These are phyloP conservation scores for Cardiocondyla obscurior DNA, from an alignment of 1,140 invertebrate species.

Conservation along the genomic window DNA sequence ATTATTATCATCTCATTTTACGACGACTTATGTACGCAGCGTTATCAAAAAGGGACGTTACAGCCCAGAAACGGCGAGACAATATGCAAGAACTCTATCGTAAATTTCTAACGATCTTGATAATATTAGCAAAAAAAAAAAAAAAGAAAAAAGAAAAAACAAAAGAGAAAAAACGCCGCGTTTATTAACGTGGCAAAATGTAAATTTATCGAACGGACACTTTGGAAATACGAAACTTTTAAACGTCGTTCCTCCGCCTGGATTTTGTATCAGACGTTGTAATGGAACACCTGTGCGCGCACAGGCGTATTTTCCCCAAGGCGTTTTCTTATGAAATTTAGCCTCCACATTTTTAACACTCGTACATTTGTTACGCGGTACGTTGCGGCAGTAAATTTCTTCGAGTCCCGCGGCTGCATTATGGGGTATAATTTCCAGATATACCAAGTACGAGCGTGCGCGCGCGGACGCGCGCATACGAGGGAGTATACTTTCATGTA, in stretches of 20 bases:
- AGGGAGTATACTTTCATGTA: conserved; percentile 34
- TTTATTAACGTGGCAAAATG: conserved; percentile 13
- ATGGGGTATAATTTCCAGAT: conserved; percentile 54
- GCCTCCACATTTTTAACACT: conserved; percentile 46
- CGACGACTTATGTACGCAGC: conserved; percentile 32
- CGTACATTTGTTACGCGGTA: conserved; percentile 51
- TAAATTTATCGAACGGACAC: conserved; percentile 1
- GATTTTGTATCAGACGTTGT: conserved; percentile 6
- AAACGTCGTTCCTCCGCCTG: not conserved
- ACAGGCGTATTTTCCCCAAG: conserved; percentile 28
- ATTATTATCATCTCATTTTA: conserved; percentile 69
- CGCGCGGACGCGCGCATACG: not conserved
- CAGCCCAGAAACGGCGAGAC: not conserved
- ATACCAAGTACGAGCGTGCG: too few relatives aligned
- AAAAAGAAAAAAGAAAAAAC: not conserved
- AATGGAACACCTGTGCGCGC: conserved; percentile 47
- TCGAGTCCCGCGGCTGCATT: conserved; percentile 47
- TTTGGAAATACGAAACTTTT: conserved; percentile 7
- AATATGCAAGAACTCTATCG: not conserved
- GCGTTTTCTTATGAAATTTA: conserved; percentile 48
- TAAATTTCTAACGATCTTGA: not conserved
- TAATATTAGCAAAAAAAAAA: too few relatives aligned
- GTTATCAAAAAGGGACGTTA: not conserved
- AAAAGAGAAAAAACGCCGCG: not conserved
- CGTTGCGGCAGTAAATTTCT: conserved; percentile 50